Base-by-base conservation (phyloP, 2,797 vertebrate species). In the Arvicola amphibius region DNA sequence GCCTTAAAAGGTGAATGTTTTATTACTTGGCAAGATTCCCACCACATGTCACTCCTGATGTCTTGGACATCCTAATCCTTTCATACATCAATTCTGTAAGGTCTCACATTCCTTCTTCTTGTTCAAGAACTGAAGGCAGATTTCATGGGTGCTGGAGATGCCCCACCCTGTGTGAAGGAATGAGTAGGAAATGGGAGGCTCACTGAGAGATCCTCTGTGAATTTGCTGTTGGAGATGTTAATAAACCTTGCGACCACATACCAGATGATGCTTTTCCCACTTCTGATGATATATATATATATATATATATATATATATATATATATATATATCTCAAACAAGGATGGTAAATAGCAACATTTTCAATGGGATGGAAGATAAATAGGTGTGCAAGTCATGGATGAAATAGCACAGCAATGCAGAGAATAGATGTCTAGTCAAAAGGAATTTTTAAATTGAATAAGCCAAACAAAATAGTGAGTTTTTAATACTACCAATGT, bases 11-110 rank as follows among this genome's bases (percentile, higher is more conserved):
- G 90, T 85, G 93, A 91, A 90, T 96, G 80, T 91, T 96, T 97
- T 97, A 97, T 97, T 96, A 90, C 80, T 96, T 97, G 97, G 97
- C 97, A 65, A 65, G 80, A 90, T 92, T 95, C 95, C 96, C 84
- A 92, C 51, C 61, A 91, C 84, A 34, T 96, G 96, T 97, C 97
- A 96, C 56, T 96, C 77, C 88, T 90, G 92, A 95, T 29, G 90
- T 88, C 71, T 84, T 95, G 80, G 67, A 88, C 94, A 96, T 97
- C 92, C 95, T 96, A 94, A 90, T 88, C 43, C 77, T 96, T 97
- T 91, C 91, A 69, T 85, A 95, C 87, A 94, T 78, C 19, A 51
- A 43, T 93, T 95, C 86, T 95, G 43, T 85, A 93, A 96, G 80
- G 71, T 32, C 80, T 96, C 91, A 87, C 83, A 96, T 97, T 96